These are phyloP conservation scores for Tholera decimalis DNA, from an alignment of 2,888 invertebrate genomes.

Conservation along the genomic window DNA sequence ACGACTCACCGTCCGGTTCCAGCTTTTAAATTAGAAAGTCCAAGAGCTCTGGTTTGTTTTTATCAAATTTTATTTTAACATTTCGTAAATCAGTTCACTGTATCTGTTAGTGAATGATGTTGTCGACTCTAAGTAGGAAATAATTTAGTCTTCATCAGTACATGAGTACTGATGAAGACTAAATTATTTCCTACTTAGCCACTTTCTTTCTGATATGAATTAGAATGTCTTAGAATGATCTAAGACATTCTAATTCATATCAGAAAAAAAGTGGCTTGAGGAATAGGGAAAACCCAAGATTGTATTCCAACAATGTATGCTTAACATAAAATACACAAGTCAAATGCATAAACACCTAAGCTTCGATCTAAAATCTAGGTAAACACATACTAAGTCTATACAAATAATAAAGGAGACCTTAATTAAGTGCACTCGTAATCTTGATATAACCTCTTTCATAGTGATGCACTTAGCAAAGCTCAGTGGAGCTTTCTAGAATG, in stretches of 20 bases:
- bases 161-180: no score
- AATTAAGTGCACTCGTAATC: background rate
- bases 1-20: conserved; percentile 32
- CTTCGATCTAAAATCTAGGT: no score
- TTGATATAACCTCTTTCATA: background rate
- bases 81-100: no score
- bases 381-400: no score
- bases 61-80: background rate
- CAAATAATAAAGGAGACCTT: background rate
- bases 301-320: background rate
- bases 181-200: no score
- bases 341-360: background rate
- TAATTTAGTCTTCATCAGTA: no score
- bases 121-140: background rate
- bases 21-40: conserved; percentile 32
- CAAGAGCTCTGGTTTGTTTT: background rate
- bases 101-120: no score
- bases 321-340: background rate
- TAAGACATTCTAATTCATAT: background rate
- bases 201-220: background rate
- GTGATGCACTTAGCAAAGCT: no score
- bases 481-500: no score
- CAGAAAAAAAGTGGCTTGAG: background rate
- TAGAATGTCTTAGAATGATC: no score
- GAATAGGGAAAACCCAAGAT: background rate